phyloP scores from a whole-genome alignment of 1,140 invertebrate genomes.

The Anadara kagoshimensis region DNA sequence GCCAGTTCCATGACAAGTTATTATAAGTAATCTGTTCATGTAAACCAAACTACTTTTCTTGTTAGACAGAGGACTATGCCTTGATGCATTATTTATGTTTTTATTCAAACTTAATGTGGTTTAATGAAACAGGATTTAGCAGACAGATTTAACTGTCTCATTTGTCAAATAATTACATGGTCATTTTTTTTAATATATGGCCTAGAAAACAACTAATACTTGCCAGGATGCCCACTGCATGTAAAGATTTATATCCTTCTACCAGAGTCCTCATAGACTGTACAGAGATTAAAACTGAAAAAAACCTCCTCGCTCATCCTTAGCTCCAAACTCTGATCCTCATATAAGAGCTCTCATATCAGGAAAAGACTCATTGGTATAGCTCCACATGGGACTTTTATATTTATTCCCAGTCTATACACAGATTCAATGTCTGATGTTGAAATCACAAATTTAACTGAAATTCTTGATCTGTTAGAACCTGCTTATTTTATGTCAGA shows the following conservation, averaged over 20 bases:
- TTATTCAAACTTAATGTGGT: conserved; percentile 33
- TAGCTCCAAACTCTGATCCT: conserved; percentile 34
- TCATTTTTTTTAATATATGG: conserved; percentile 38
- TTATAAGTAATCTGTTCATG: conserved; percentile 11
- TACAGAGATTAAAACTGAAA: conserved; percentile 36
- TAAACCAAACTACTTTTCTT: conserved; percentile 1
- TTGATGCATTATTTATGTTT: conserved; percentile 45
- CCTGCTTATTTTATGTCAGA: conserved; percentile 38
- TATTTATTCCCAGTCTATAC: conserved; percentile 33
- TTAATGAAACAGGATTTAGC: conserved; percentile 36
- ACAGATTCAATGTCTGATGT: conserved; percentile 32
- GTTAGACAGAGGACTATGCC: conserved; percentile 8
- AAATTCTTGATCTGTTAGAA: conserved; percentile 18
- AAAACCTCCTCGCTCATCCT: conserved; percentile 34
- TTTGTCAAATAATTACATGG: conserved; percentile 49
- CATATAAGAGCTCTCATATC: conserved; percentile 41
- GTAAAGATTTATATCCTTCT: conserved; percentile 31
- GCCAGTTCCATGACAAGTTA: conserved; percentile 22
- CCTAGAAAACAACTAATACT: conserved; percentile 13
- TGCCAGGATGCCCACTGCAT: conserved; percentile 77
- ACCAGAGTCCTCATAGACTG: conserved; percentile 39
- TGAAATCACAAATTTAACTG: conserved; percentile 23
- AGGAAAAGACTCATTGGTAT: conserved; percentile 49
- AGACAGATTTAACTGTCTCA: conserved; percentile 41
- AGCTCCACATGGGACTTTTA: conserved; percentile 38